Conservation (phyloP, 1,140 invertebrate species). For the Pseudomyrmex dendroicus region DNA sequence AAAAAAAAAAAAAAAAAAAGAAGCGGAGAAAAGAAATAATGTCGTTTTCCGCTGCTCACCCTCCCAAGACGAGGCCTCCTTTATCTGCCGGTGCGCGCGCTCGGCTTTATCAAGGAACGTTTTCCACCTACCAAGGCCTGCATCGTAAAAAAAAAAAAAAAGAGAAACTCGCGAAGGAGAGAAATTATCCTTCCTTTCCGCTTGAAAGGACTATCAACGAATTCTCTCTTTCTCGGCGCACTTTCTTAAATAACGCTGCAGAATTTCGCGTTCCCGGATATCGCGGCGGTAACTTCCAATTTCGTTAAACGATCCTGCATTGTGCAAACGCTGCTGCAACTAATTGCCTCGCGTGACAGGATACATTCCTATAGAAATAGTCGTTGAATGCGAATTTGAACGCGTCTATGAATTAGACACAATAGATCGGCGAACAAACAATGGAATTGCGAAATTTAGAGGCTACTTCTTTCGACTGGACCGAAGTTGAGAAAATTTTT, state of each 20-base stretch:
- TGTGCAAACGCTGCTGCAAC: slow-evolving; percentile 11
- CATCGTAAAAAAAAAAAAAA: slow-evolving; percentile 17
- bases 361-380: slow-evolving; percentile 3
- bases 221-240: background rate
- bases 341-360: slow-evolving; percentile 38
- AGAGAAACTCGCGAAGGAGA: slow-evolving; percentile 22
- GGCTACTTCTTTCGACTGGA: background rate
- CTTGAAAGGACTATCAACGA: slow-evolving; percentile 36
- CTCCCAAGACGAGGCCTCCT: slow-evolving; percentile 15
- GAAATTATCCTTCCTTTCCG: slow-evolving; percentile 62
- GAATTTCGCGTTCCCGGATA: slow-evolving; percentile 34
- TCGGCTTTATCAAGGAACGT: slow-evolving; percentile 64
- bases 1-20: no score
- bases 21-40: slow-evolving; percentile 47
- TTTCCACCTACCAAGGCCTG: slow-evolving; percentile 25
- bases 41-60: slow-evolving; percentile 48
- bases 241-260: slow-evolving; percentile 50
- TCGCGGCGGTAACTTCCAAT: slow-evolving; percentile 36
- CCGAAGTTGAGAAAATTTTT: background rate
- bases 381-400: slow-evolving; percentile 4
- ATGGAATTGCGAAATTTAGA: background rate
- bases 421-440: background rate
- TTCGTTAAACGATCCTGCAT: slow-evolving; percentile 40
- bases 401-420: slow-evolving; percentile 10
- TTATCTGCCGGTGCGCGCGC: slow-evolving; percentile 57